A percentile compares a stretch with the other conserved stretches of the same genome.
Conservation (phyloP, 2,888 invertebrate genomes). For the Apamea anceps region DNA sequence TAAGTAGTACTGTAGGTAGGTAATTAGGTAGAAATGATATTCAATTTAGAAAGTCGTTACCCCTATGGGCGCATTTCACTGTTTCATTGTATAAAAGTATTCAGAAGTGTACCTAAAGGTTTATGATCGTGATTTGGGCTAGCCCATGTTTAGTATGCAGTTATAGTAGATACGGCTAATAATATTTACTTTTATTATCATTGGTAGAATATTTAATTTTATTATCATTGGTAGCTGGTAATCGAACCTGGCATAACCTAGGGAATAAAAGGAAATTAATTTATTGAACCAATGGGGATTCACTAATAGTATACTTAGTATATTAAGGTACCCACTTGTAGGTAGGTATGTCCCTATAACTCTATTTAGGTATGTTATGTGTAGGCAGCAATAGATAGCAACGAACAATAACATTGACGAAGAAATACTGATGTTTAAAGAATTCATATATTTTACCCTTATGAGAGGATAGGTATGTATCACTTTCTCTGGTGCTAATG, state of each 20-base stretch:
- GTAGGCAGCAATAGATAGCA: slow-evolving; percentile 1
- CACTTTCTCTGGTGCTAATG: slow-evolving; percentile 91
- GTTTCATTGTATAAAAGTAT: not conserved
- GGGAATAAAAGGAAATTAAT: not conserved
- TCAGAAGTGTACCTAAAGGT: not conserved
- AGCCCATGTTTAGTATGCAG: not conserved
- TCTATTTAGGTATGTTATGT: not conserved
- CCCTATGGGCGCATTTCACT: not conserved
- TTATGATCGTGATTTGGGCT: not conserved
- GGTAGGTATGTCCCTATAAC: not conserved
- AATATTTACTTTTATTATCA: not conserved
- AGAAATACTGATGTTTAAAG: slow-evolving; percentile 15
- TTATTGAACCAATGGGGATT: slow-evolving; percentile 13
- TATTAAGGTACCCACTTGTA: not conserved
- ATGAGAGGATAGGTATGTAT: slow-evolving; percentile 95
- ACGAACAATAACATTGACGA: slow-evolving; percentile 18
- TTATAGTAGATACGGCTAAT: not conserved
- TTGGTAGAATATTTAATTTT: not conserved
- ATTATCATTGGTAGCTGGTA: not conserved
- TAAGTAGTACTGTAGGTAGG: not conserved
- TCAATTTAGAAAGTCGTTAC: slow-evolving; percentile 12
- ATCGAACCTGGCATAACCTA: slow-evolving; percentile 4
- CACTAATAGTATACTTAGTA: not conserved
- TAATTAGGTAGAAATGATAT: not conserved
- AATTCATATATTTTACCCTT: slow-evolving; percentile 89